phyloP scores from a whole-genome alignment of 2,113 vertebrate genomes.

The Rafetus swinhoei region DNA sequence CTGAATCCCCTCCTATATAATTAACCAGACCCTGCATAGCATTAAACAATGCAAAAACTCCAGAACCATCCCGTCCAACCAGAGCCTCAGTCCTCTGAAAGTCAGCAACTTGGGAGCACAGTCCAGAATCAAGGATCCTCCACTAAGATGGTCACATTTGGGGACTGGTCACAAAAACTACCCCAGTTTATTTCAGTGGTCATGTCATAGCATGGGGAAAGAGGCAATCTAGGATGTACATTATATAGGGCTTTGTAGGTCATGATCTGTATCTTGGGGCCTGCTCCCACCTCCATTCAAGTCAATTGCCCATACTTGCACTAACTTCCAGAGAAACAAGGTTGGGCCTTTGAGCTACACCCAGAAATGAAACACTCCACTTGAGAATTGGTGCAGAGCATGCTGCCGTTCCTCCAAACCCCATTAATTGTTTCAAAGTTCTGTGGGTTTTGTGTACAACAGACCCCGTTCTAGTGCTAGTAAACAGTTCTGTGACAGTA shows the following conservation, averaged over 20 bases:
- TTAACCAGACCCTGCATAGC: neutral
- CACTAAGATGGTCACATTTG: slow-evolving; percentile 8
- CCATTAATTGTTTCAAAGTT: slow-evolving; percentile 35
- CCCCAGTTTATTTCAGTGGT: neutral
- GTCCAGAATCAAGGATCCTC: neutral
- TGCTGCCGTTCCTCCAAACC: neutral
- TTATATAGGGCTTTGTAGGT: neutral
- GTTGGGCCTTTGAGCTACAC: neutral
- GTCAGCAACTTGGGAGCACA: slow-evolving; percentile 37
- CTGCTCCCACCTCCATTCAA: neutral
- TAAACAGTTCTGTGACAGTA: slow-evolving; percentile 28
- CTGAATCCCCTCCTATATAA: neutral
- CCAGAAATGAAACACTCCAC: neutral
- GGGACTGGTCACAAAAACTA: slow-evolving; percentile 14
- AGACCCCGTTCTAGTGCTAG: slow-evolving; percentile 13
- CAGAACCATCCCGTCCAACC: slow-evolving; percentile 16
- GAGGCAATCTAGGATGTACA: neutral
- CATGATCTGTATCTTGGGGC: neutral
- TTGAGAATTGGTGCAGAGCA: neutral
- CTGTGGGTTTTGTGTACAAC: neutral
- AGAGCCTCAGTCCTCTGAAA: slow-evolving; percentile 10
- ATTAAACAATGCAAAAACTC: neutral
- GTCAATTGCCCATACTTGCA: fast-evolving
- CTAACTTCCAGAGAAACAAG: fast-evolving
- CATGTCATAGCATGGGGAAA: neutral